Evolutionary conservation across 2,113 vertebrate genomes (phyloP).

Genomic region (Euleptes europaea): DNA sequence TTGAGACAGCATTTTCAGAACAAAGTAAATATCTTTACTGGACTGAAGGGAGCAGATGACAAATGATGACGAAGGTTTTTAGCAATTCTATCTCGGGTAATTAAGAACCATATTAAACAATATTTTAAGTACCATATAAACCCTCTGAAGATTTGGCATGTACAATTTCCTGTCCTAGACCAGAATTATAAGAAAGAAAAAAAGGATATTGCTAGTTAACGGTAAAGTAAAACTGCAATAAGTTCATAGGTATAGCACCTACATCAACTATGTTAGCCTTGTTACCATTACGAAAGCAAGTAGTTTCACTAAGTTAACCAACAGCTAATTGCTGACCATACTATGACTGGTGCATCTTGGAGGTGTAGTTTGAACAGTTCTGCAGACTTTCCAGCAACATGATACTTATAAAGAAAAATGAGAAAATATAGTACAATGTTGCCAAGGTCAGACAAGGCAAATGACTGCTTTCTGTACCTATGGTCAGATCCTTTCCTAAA

Average conservation of each 20-base stretch:
- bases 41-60: background rate
- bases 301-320: background rate
- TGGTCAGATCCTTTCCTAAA: background rate
- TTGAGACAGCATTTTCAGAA: background rate
- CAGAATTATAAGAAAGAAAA: background rate
- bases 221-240: background rate
- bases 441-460: background rate
- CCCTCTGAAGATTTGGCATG: background rate
- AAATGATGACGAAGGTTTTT: background rate
- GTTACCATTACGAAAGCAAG: background rate
- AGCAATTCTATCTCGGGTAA: background rate
- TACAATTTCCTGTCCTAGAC: background rate
- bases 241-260: background rate
- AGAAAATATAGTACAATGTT: background rate
- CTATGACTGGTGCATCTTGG: background rate
- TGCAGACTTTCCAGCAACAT: background rate
- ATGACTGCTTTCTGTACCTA: background rate
- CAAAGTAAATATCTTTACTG: background rate
- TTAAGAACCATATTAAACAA: background rate
- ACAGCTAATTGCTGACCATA: background rate
- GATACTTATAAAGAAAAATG: background rate
- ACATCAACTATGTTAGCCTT: too few relatives aligned
- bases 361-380: background rate
- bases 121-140: background rate
- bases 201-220: background rate